These are phyloP conservation scores for Palythoa heliodiscus DNA, from an alignment of 92 coral and sea anemone species.

Conservation along the genomic window DNA sequence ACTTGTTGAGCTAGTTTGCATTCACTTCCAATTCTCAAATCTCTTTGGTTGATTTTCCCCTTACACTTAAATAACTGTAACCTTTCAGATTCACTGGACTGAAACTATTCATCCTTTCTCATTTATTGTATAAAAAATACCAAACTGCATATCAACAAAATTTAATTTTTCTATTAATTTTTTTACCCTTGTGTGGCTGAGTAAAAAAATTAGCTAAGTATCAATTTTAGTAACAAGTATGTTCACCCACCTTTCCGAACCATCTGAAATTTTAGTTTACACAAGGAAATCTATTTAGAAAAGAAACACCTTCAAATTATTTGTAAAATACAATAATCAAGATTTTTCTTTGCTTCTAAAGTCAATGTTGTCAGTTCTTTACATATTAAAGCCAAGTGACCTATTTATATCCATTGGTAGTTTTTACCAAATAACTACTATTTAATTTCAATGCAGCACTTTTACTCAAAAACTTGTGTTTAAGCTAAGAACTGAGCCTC, in stretches of 20 bases:
- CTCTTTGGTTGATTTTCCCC: too few relatives aligned
- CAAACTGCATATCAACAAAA: too few relatives aligned
- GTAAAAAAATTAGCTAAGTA: not conserved
- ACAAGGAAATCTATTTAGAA: conserved; percentile 39
- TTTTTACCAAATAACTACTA: not conserved
- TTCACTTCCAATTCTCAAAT: too few relatives aligned
- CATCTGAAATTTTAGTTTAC: conserved; percentile 43
- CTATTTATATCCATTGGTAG: not conserved
- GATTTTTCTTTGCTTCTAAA: conserved; percentile 8
- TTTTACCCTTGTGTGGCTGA: not conserved
- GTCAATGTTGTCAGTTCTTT: not conserved
- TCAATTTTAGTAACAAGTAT: not conserved
- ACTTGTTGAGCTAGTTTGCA: too few relatives aligned
- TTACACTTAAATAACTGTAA: too few relatives aligned
- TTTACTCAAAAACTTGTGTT: not conserved
- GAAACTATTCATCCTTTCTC: too few relatives aligned
- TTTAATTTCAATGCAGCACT: not conserved
- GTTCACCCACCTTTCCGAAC: conserved; percentile 36
- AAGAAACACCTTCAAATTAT: conserved; percentile 14
- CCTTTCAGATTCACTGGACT: too few relatives aligned
- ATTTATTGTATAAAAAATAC: too few relatives aligned
- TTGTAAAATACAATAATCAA: not conserved
- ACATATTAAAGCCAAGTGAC: not conserved
- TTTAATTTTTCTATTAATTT: too few relatives aligned
- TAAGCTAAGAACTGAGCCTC: conserved; percentile 11